These are phyloP conservation scores for Helicoverpa armigera DNA, from an alignment of 1,140 invertebrate species.

Conservation along the genomic window DNA sequence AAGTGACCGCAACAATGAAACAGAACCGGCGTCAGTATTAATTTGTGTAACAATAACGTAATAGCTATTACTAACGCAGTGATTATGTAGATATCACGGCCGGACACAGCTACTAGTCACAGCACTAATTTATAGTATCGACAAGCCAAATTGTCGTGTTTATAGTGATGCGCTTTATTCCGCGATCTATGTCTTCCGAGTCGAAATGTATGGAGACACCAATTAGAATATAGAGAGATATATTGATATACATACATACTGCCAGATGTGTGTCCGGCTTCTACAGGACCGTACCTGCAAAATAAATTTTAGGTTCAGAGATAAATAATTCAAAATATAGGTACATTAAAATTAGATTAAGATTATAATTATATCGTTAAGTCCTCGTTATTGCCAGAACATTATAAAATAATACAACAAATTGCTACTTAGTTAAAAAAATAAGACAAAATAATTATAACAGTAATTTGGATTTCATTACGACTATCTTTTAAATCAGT, in stretches of 20 bases:
- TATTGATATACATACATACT: background rate
- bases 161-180: constrained; percentile 38
- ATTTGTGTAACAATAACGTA: constrained; percentile 21
- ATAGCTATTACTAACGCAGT: constrained; percentile 1
- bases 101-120: constrained; percentile 34
- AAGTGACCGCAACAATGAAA: background rate
- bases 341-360: too few species aligned
- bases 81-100: constrained; percentile 13
- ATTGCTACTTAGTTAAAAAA: too few species aligned
- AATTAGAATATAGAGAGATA: background rate
- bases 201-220: background rate
- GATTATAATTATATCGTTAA: too few species aligned
- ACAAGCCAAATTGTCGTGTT: constrained; percentile 28
- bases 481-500: background rate
- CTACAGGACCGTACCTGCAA: too few species aligned
- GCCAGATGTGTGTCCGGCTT: background rate
- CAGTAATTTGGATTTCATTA: too few species aligned
- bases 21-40: background rate
- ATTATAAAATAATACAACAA: too few species aligned
- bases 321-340: too few species aligned
- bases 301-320: too few species aligned
- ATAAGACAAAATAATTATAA: too few species aligned
- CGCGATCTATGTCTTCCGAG: constrained; percentile 27
- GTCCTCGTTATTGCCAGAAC: too few species aligned
- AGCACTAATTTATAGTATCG: constrained; percentile 25